Conservation (phyloP, 2,113 vertebrate genomes). For the Xenopus borealis region DNA sequence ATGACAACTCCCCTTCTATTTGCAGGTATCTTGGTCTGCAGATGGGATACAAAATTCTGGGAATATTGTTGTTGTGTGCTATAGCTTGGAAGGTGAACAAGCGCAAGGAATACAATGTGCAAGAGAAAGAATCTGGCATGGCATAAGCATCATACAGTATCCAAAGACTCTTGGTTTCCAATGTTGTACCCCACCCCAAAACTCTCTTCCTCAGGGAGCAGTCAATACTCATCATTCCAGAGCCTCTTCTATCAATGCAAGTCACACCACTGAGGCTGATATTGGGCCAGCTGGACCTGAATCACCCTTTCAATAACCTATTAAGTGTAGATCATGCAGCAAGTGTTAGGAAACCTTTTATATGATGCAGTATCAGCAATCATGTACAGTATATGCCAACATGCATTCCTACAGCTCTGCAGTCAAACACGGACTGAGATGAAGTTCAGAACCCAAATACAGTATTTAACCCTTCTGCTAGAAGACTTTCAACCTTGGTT, state of each 20-base stretch:
- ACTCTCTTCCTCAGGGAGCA: constrained; percentile 21
- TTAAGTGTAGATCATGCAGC: not conserved
- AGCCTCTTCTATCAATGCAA: constrained; percentile 20
- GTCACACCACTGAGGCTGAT: not conserved
- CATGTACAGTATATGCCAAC: not conserved
- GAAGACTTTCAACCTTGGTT: too few species aligned
- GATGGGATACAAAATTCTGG: constrained; percentile 80
- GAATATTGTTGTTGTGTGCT: constrained; percentile 72
- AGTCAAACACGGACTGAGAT: not conserved
- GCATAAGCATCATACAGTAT: constrained; percentile 54
- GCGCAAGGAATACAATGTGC: constrained; percentile 82
- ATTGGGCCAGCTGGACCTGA: not conserved
- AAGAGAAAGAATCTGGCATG: constrained; percentile 68
- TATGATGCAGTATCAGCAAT: not conserved
- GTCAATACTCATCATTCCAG: not conserved
- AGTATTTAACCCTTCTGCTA: not conserved
- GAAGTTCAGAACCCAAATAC: not conserved
- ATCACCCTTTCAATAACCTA: not conserved
- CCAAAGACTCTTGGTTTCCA: constrained; percentile 10
- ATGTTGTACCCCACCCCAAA: constrained; percentile 7
- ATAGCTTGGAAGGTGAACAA: constrained; percentile 82
- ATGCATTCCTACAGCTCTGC: not conserved
- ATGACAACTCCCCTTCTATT: constrained; percentile 17
- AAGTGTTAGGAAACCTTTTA: not conserved
- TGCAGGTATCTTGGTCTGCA: constrained; percentile 88